Percentiles rank a stretch among this genome's conserved stretches.
phyloP scores from a whole-genome alignment of 30 jellyfish, hydroid and myxozoan genomes.

The Catostylus mosaicus region DNA sequence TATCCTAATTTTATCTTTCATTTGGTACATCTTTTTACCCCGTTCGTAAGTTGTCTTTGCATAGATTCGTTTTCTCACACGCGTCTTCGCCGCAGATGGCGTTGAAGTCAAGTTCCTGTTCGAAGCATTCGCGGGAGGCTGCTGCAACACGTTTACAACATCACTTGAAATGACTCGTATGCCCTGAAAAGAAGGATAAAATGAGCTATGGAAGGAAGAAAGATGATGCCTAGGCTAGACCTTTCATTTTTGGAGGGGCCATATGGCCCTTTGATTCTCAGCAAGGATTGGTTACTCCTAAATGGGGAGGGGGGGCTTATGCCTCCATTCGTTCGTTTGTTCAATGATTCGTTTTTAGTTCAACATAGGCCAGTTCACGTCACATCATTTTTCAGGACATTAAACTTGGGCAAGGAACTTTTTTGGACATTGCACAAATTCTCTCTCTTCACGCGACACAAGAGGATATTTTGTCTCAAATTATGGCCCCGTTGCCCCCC shows the following conservation, averaged over 20 bases:
- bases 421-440: no score
- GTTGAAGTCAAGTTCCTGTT: neutral
- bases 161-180: neutral
- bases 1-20: constrained; percentile 26
- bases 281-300: no score
- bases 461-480: no score
- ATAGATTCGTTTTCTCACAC: constrained; percentile 25
- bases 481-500: no score
- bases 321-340: neutral
- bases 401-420: no score
- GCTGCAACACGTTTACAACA: neutral
- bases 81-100: neutral
- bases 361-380: no score
- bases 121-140: neutral
- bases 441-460: no score
- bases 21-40: constrained; percentile 38
- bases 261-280: neutral
- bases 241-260: no score
- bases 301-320: neutral
- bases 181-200: neutral
- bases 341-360: no score
- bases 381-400: no score
- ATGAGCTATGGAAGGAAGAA: no score
- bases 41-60: constrained; percentile 41
- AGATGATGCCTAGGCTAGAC: no score